Conservation (phyloP, 2,113 vertebrate genomes). For the Muntiacus muntjak region DNA sequence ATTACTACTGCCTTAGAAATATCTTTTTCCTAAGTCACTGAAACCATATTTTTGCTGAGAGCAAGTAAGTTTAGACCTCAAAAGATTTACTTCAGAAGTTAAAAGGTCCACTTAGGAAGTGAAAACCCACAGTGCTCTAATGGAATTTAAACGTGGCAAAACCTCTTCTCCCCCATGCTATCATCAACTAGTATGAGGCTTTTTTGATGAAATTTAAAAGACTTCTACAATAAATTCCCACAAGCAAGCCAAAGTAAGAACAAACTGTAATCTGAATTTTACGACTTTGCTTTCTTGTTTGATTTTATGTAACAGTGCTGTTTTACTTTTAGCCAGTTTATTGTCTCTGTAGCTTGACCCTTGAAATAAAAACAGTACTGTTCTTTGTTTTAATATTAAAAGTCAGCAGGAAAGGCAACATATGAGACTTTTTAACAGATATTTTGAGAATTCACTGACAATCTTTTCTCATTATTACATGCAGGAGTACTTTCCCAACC, state of each 20-base stretch:
- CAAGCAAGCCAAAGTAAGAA: background rate
- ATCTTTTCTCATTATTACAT: background rate
- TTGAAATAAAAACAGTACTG: background rate
- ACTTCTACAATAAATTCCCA: conserved; percentile 8
- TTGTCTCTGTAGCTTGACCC: background rate
- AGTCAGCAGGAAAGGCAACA: background rate
- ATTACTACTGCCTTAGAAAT: background rate
- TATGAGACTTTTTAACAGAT: background rate
- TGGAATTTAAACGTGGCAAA: conserved; percentile 67
- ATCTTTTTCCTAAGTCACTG: background rate
- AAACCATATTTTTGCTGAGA: conserved; percentile 37
- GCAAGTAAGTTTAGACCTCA: conserved; percentile 50
- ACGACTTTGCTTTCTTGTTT: background rate
- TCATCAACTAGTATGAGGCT: conserved; percentile 38
- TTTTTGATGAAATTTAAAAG: conserved; percentile 31
- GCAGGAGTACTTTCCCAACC: background rate
- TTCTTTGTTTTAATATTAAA: background rate
- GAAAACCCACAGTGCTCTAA: conserved; percentile 67
- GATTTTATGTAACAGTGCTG: background rate
- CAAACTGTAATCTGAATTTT: background rate
- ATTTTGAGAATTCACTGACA: background rate
- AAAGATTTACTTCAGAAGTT: conserved; percentile 40
- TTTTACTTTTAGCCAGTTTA: background rate
- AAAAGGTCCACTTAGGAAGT: conserved; percentile 59
- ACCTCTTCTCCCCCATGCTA: background rate